phyloP scores from a whole-genome alignment of 1,140 invertebrate genomes.

The Zaprionus vittiger region DNA sequence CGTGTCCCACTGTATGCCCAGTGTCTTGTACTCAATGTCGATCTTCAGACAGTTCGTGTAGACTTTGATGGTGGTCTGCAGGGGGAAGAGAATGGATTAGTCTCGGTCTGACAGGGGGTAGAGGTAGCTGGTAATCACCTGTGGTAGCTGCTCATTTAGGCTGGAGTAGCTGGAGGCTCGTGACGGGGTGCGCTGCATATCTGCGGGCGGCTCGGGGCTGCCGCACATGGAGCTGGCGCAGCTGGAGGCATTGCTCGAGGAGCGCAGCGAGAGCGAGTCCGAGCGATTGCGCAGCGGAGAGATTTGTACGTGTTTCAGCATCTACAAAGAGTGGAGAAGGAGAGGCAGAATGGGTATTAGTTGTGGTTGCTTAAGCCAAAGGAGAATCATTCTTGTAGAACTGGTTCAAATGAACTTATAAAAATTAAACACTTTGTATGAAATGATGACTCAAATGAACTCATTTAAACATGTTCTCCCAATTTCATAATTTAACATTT shows the following conservation, averaged over 20 bases:
- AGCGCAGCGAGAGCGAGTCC: slow-evolving; percentile 92
- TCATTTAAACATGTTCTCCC: too few relatives aligned
- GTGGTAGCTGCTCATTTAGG: slow-evolving; percentile 85
- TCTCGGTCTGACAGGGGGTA: rapidly evolving
- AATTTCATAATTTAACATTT: too few relatives aligned
- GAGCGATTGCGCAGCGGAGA: slow-evolving; percentile 91
- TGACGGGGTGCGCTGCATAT: slow-evolving; percentile 79
- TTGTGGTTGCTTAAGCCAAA: neutral
- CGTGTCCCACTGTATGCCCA: slow-evolving; percentile 93
- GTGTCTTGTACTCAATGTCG: slow-evolving; percentile 97
- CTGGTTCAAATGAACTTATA: neutral
- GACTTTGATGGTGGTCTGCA: slow-evolving; percentile 95
- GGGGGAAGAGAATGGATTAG: neutral
- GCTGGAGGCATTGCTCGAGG: slow-evolving; percentile 88
- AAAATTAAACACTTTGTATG: neutral
- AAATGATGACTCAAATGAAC: neutral
- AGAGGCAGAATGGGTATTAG: slow-evolving; percentile 7
- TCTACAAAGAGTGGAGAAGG: slow-evolving; percentile 84
- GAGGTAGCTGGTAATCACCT: slow-evolving; percentile 76
- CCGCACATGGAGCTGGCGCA: slow-evolving; percentile 85
- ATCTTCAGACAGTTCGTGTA: slow-evolving; percentile 94
- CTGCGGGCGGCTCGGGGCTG: slow-evolving; percentile 86
- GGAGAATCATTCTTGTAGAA: neutral
- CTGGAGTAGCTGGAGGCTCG: slow-evolving; percentile 88
- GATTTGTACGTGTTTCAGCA: slow-evolving; percentile 96